A percentile compares a stretch with the other conserved stretches of the same genome.
Evolutionary conservation across 2,113 vertebrate species (phyloP).

Genomic region (Myrmophylax atrothorax): DNA sequence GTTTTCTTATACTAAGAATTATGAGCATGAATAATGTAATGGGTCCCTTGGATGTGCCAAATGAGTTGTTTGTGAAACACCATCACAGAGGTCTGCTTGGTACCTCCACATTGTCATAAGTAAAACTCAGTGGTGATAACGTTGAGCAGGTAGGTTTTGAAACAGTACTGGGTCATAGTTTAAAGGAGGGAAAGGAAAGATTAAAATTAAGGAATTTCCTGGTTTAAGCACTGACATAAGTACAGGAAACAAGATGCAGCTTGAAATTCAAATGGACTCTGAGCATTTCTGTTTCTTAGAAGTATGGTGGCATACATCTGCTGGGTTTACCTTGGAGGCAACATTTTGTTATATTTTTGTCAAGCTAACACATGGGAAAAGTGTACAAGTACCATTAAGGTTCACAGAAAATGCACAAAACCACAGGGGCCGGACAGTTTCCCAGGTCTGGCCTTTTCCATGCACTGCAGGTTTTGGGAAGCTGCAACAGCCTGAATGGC

Average conservation of each 20-base stretch:
- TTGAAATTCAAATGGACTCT: background rate
- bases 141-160: background rate
- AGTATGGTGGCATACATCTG: background rate
- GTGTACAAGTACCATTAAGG: fast-evolving
- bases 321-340: background rate
- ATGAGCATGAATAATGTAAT: background rate
- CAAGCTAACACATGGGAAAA: fast-evolving
- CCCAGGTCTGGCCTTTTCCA: background rate
- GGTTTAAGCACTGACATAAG: background rate
- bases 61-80: background rate
- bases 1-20: background rate
- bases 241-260: background rate
- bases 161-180: background rate
- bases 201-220: background rate
- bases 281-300: background rate
- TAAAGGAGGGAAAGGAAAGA: background rate
- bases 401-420: background rate
- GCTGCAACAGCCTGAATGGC: background rate
- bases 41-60: background rate
- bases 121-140: background rate
- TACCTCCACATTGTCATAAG: background rate
- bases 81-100: background rate
- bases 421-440: fast-evolving
- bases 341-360: background rate
- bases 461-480: background rate